phyloP scores from a whole-genome alignment of 2,113 vertebrate species.

The Sinocyclocheilus grahami region DNA sequence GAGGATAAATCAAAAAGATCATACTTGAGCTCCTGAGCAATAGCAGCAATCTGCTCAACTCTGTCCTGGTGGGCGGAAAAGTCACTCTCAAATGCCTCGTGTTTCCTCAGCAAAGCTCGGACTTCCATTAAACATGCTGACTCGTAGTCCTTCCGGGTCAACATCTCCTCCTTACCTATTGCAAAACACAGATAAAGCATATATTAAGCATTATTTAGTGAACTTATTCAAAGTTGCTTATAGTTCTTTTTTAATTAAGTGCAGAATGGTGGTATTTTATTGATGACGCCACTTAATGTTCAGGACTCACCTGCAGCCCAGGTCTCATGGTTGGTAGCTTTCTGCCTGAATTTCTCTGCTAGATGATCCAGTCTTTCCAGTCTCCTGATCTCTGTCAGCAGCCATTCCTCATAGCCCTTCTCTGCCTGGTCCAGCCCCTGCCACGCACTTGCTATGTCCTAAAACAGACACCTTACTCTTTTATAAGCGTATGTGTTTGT shows the following conservation, averaged over 20 bases:
- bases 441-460: conserved; percentile 97
- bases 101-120: conserved; percentile 91
- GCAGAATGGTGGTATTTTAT: background rate
- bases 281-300: background rate
- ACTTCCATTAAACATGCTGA: conserved; percentile 88
- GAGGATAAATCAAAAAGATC: conserved; percentile 67
- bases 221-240: background rate
- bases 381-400: conserved; percentile 92
- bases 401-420: conserved; percentile 97
- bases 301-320: conserved; percentile 87
- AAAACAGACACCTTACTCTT: conserved; percentile 17
- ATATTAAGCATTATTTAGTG: background rate
- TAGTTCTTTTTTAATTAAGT: background rate
- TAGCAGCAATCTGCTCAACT: conserved; percentile 99
- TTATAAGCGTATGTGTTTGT: background rate
- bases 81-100: conserved; percentile 98
- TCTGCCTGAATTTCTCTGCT: conserved; percentile 97
- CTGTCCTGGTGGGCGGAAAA: conserved; percentile 98
- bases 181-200: conserved; percentile 18
- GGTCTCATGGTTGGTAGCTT: conserved; percentile 90
- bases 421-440: conserved; percentile 96
- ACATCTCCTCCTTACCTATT: conserved; percentile 88
- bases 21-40: conserved; percentile 98
- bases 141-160: conserved; percentile 94
- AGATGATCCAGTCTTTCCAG: conserved; percentile 93